Base-by-base conservation (phyloP, 1,140 invertebrate species). In the Penaeus chinensis region DNA sequence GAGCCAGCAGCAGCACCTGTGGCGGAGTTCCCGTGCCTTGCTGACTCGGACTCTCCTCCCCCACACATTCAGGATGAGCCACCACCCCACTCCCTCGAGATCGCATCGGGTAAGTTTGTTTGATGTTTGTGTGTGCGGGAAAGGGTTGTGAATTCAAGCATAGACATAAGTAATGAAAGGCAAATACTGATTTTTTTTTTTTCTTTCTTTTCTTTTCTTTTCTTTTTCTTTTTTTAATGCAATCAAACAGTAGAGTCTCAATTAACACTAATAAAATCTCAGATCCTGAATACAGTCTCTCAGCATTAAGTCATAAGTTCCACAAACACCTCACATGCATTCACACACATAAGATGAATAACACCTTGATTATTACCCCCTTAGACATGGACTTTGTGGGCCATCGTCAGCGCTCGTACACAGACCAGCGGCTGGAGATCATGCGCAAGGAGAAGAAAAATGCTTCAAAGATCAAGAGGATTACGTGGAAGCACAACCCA, bases 381-480 rank as follows among this genome's bases (percentile, higher is more conserved):
- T 93, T 93, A 91, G 95, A 95, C 89, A 94, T 94, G 90, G 96
- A 96, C 90, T 95, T 96, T 93, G 95, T 94, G 87, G 94, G 94
- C n/a, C 94, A 96, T 90, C 93, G 96, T 90, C 93, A 95, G 88
- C 93, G 97, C 90, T 97, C 97, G 16, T 98, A 98, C 91, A 99
- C 97, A 66, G 96, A 97, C 42, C 96, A 96, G 90, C 94, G 96
- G 91, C 92, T 99, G 74, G 97, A 99, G 91, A 96, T 97, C 92
- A 94, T 99, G 93, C 96, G 98, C 91, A 95, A 95, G 91, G 96
- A 97, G 86, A 95, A 95, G 91, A 95, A 96, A 91, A 92, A 91
- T 89, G 93, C 94, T 89, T 92, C 92, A 19, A 93, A 93, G 89
- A 92, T 93, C 20, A 93, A 93, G 90, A 91, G 92, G 85, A 91